phyloP scores from a whole-genome alignment of 2,797 vertebrate species.

The Pempheris klunzingeri region DNA sequence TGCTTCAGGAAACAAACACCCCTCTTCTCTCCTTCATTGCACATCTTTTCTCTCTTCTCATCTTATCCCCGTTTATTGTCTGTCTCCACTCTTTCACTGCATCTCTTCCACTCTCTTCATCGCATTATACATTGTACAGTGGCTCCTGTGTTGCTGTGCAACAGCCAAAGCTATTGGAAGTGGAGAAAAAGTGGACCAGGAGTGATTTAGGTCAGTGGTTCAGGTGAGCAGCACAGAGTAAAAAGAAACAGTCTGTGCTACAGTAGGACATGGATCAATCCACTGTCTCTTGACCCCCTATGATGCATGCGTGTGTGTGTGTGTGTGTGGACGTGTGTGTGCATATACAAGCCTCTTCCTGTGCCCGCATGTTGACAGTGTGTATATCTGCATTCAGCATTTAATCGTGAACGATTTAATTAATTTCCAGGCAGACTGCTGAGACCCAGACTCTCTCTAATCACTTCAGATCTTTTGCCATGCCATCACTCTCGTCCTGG shows the following conservation, averaged over 20 bases:
- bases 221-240: slow-evolving; percentile 42
- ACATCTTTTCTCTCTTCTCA: slow-evolving; percentile 20
- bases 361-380: slow-evolving; percentile 55
- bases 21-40: slow-evolving; percentile 25
- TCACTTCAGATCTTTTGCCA: slow-evolving; percentile 74
- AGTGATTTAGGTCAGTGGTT: slow-evolving; percentile 68
- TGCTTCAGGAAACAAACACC: slow-evolving; percentile 68
- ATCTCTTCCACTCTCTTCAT: not conserved
- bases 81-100: not conserved
- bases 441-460: slow-evolving; percentile 72
- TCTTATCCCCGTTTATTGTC: slow-evolving; percentile 11
- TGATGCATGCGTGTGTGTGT: slow-evolving; percentile 22
- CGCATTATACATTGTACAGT: not conserved
- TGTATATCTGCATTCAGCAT: slow-evolving; percentile 63
- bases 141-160: not conserved
- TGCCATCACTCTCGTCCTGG: slow-evolving; percentile 66
- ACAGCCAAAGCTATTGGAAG: slow-evolving; percentile 27
- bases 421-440: slow-evolving; percentile 71
- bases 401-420: slow-evolving; percentile 79
- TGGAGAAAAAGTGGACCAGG: slow-evolving; percentile 27
- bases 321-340: slow-evolving; percentile 6
- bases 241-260: slow-evolving; percentile 5
- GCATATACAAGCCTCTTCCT: not conserved
- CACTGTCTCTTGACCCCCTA: slow-evolving; percentile 36
- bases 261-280: slow-evolving; percentile 43